Evolutionary conservation across 2,797 vertebrate genomes (phyloP).

Genomic region (Argyrosomus regius): DNA sequence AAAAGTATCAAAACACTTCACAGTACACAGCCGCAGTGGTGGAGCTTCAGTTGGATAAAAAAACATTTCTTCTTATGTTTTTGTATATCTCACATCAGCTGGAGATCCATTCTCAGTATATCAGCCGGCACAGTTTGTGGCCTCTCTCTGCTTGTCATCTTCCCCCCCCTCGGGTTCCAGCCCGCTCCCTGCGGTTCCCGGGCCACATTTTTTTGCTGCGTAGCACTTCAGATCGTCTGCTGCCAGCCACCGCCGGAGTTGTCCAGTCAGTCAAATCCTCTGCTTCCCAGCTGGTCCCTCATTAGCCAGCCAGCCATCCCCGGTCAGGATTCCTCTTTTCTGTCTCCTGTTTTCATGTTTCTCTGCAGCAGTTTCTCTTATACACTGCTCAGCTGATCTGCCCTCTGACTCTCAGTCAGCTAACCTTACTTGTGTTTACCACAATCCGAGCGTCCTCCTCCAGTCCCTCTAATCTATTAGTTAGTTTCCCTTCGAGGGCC

Average conservation of each 20-base stretch:
- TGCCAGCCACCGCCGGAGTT: constrained; percentile 9
- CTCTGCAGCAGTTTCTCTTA: constrained; percentile 21
- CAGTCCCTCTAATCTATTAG: neutral
- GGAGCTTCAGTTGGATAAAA: constrained; percentile 10
- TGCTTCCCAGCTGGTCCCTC: constrained; percentile 28
- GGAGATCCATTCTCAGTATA: neutral
- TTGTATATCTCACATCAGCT: constrained; percentile 11
- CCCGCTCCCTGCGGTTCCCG: constrained; percentile 2
- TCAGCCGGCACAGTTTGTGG: constrained; percentile 21
- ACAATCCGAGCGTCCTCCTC: neutral
- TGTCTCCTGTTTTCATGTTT: constrained; percentile 7
- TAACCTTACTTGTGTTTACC: constrained; percentile 6
- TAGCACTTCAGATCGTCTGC: constrained; percentile 16
- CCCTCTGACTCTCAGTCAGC: constrained; percentile 1
- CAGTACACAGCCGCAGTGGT: too few species aligned
- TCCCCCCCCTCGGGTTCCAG: neutral
- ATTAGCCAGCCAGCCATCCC: constrained; percentile 24
- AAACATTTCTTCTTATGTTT: neutral
- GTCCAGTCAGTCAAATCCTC: constrained; percentile 16
- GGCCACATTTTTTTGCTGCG: constrained; percentile 16
- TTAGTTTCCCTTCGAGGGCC: neutral
- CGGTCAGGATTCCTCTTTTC: constrained; percentile 15
- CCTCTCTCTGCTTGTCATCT: constrained; percentile 35
- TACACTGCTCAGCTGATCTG: neutral
- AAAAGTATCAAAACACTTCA: neutral